Base-by-base conservation (phyloP, 2,797 vertebrate species). In the Natrix natrix region DNA sequence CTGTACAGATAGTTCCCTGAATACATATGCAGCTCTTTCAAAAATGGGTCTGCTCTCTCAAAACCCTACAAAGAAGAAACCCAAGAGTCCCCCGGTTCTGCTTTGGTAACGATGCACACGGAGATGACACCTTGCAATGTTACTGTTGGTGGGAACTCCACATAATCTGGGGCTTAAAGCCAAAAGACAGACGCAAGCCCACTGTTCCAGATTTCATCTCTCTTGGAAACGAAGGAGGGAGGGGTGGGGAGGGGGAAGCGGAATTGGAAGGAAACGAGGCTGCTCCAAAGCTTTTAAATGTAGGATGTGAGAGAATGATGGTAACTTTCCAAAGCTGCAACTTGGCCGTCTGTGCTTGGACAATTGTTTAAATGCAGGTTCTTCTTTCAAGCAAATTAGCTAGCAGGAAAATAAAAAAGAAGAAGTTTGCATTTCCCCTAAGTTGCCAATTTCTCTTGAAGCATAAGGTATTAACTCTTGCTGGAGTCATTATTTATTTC, bases 191-290 rank as follows among this genome's bases (percentile, higher is more conserved):
- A 95, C 92, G 57, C 91, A 95, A 95, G 94, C 94, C 94, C 86
- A 54, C 55, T 52, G 63, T 88, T 96, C 94, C 95, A 97, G 95
- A 95, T 94, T 96, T 95, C 28, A 37, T 94, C 92, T 96, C 43
- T 92, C 95, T 95, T 92, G 90, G 94, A 94, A 93, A 55, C 63
- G 37, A 55, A 69, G 56, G 28, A 56, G 89, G 63, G 63, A 78
- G 3, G 74, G 55, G 52, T 8, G 52, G 78, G 83, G 74, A 16
- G 1, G 17, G 88, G n/a, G 24, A 0, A 8, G 89, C 93, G 90
- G 32, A 92, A 56, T 94, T 94, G 92, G 91, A 96, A 97, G 93
- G 5, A 94, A 86, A 56, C 59, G 59, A 24, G 87, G 69, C 52
- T 83, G 88, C 92, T 52, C 2, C 1, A 61, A 95, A 94, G 90